Evolutionary conservation across 2,888 invertebrate species (phyloP), one percentile per base, ranked within the genome.

Genomic region (Oithona nana): DNA sequence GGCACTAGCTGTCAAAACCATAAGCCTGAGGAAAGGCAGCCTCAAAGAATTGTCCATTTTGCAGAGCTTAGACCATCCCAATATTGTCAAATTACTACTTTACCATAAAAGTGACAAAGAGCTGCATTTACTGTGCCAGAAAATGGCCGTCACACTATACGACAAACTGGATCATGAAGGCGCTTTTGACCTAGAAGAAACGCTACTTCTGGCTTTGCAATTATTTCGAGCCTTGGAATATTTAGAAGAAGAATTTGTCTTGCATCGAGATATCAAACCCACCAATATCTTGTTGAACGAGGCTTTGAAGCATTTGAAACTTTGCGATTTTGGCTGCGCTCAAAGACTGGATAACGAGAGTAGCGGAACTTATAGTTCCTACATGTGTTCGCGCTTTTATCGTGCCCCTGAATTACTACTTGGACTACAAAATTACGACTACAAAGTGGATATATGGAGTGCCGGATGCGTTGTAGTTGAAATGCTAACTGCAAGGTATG

Each of bases 261-360:
- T 24, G 26, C 59, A 59, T 28, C n/a, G 59, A 29, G 59, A 59
- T 49, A 50, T 59, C 24, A 59, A 59, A 26, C 59, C 59, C 2
- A 28, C 39, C 8, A 59, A 59, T 20, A 26, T 59, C 16, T n/a
- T 59, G 13, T 16, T 59, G 1, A 57, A 22, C 11, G 57, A 29
- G 4, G 22, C 48, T 22, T 20, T 24, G 4, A 16, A 22, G n/a
- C 49, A n/a, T 3, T 22, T 59, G 11, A 39, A 59, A 28, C 13
- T 59, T 26, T 59, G 59, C 28, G 59, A 59, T 49, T 59, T 59
- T 28, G 59, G 59, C 8, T 28, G 59, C 24, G 59, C 59, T 22
- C 22, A 24, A 22, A 13, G 16, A 20, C 48, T 59, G n/a, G 1
- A 22, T 28, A 8, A 2, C 1, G 57, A 30, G 28, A 11, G 13